Conservation (phyloP, 2,888 invertebrate species). For the Trichopria drosophilae region DNA sequence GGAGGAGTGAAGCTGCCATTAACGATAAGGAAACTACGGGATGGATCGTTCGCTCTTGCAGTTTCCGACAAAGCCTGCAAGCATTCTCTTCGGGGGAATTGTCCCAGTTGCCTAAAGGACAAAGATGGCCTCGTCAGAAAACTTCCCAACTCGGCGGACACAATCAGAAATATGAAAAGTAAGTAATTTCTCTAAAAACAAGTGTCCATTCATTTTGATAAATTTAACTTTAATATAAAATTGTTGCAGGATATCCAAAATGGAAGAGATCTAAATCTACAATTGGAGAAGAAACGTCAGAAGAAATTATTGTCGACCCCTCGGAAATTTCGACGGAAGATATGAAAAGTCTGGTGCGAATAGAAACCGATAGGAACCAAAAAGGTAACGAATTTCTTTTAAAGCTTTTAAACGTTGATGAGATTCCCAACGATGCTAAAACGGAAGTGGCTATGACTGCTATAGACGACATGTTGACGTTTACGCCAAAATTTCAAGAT, state of each 20-base stretch:
- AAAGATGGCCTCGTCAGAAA: too few species aligned
- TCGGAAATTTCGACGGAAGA: too few species aligned
- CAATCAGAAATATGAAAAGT: too few species aligned
- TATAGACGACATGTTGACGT: slow-evolving; percentile 29
- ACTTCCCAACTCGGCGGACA: too few species aligned
- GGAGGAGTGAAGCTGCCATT: slow-evolving; percentile 50
- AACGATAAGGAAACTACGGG: slow-evolving; percentile 42
- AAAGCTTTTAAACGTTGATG: slow-evolving; percentile 28
- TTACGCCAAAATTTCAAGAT: not conserved
- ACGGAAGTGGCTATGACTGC: slow-evolving; percentile 30
- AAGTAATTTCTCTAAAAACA: too few species aligned
- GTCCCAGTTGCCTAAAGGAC: slow-evolving; percentile 48
- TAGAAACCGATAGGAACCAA: slow-evolving; percentile 11
- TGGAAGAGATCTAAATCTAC: too few species aligned
- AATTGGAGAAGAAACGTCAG: too few species aligned
- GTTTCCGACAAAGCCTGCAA: slow-evolving; percentile 47
- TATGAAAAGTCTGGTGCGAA: slow-evolving; percentile 9
- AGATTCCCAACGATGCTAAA: slow-evolving; percentile 31
- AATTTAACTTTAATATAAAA: too few species aligned
- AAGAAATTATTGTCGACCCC: too few species aligned
- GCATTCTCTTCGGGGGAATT: slow-evolving; percentile 39
- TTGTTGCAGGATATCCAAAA: too few species aligned
- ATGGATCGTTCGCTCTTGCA: slow-evolving; percentile 47
- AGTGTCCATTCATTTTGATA: too few species aligned
- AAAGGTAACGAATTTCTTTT: slow-evolving; percentile 11